Evolutionary conservation across 2,797 vertebrate genomes (phyloP), one percentile per base, ranked within the genome.

Genomic region (Crypturellus tataupa): DNA sequence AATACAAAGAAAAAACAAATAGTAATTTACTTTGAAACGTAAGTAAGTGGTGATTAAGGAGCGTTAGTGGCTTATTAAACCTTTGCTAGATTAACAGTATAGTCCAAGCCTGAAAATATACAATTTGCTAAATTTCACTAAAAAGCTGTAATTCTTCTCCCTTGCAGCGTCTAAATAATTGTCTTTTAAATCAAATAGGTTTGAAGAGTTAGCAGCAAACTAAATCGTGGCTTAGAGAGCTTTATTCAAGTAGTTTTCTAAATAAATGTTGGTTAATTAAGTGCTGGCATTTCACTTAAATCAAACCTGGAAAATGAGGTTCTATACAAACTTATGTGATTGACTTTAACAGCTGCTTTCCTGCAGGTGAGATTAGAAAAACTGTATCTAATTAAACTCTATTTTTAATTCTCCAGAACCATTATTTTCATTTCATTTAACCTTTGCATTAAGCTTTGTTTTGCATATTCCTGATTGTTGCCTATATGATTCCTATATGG

Each of bases 311-410:
- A 95, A 94, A 89, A 81, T 64, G 19, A 78, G 70, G 15, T 19
- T 76, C 91, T 89, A 20, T 71, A 46, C 80, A 77, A 79, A 87
- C 73, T 80, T 23, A 42, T 40, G 35, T 56, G 11, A 7, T 55
- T 95, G 76, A 53, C 64, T 90, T 90, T 68, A 92, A 72, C 67
- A 68, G 29, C 59, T 91, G 47, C 35, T 87, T 94, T 95, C 21
- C 64, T 59, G 60, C 69, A 80, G 80, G 77, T 89, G 53, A 93
- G n/a, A 59, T 23, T 85, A 80, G 88, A 79, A 53, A 16, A 80
- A 85, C 49, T 47, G 24, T 62, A 31, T 88, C 42, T 80, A 93
- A 86, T 91, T 91, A 59, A 89, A 80, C 24, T 90, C 49, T 82
- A 18, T 81, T 91, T 95, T 79, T 90, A 82, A 56, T 71, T 95